Evolutionary conservation across 1,140 invertebrate species (phyloP).

Genomic region (Pygmarrhopalites habei): DNA sequence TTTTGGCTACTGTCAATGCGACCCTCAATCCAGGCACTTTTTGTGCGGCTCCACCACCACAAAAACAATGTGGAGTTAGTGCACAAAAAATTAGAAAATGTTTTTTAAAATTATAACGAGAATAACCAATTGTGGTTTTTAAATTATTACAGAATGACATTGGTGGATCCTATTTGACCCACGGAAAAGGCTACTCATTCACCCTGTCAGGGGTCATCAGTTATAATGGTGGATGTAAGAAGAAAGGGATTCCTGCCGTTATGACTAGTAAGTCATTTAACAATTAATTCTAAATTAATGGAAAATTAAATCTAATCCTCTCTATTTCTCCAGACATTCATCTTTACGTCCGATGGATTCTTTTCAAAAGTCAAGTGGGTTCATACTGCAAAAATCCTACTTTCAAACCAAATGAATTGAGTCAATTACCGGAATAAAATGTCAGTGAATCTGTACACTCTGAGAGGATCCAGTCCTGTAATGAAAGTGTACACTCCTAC

Average conservation of each 20-base stretch:
- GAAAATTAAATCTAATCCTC: too few relatives aligned
- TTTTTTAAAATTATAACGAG: too few relatives aligned
- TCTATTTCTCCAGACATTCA: too few relatives aligned
- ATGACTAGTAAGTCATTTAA: background rate
- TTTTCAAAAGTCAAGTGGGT: background rate
- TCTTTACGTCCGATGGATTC: background rate
- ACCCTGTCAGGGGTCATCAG: background rate
- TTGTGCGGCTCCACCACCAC: too few relatives aligned
- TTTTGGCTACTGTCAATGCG: too few relatives aligned
- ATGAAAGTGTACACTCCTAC: slow-evolving; percentile 87
- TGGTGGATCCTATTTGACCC: background rate
- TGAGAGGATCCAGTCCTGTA: slow-evolving; percentile 81
- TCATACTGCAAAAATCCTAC: background rate
- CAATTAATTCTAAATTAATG: too few relatives aligned
- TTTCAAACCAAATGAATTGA: background rate
- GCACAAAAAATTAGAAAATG: too few relatives aligned
- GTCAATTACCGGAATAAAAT: slow-evolving; percentile 64
- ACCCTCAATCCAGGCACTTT: too few relatives aligned
- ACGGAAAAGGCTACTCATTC: slow-evolving; percentile 7
- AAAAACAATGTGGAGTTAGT: too few relatives aligned
- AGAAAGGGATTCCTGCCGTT: background rate
- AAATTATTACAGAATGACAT: background rate
- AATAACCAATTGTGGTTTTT: too few relatives aligned
- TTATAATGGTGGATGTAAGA: background rate
- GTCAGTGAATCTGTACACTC: slow-evolving; percentile 84